Percentiles rank a stretch among this genome's conserved stretches.
Evolutionary conservation across 2,113 vertebrate species (phyloP).

Genomic region (Pseudolaguvia tuberculata): DNA sequence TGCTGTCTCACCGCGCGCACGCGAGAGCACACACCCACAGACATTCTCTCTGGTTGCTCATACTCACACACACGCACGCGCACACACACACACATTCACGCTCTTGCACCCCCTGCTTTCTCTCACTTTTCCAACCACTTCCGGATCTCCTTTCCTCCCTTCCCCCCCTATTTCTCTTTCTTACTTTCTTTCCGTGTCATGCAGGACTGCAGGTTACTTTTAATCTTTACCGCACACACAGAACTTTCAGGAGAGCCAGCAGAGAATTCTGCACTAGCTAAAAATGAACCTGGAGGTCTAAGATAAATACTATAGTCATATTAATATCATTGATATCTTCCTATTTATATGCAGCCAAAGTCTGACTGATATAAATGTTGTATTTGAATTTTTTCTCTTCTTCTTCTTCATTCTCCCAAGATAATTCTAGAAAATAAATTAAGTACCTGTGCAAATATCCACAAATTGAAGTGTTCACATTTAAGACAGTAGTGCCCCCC

Average conservation of each 20-base stretch:
- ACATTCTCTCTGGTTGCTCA: background rate
- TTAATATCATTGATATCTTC: conserved; percentile 51
- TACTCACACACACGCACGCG: conserved; percentile 10
- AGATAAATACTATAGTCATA: conserved; percentile 78
- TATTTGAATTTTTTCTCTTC: conserved; percentile 52
- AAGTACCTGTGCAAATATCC: conserved; percentile 80
- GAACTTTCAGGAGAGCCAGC: conserved; percentile 69
- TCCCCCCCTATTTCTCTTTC: background rate
- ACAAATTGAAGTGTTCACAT: conserved; percentile 78
- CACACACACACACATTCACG: conserved; percentile 7
- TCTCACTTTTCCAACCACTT: background rate
- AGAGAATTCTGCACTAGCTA: conserved; percentile 73
- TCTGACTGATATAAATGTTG: conserved; percentile 73
- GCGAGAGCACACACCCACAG: no score
- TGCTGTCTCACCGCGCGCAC: conserved; percentile 33
- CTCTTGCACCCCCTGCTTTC: conserved; percentile 4
- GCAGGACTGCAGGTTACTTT: conserved; percentile 70
- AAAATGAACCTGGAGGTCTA: conserved; percentile 77
- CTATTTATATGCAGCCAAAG: conserved; percentile 69
- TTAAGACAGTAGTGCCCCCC: conserved; percentile 75
- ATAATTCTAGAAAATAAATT: conserved; percentile 78
- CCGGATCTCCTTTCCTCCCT: background rate
- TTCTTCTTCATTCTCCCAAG: conserved; percentile 56
- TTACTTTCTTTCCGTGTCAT: conserved; percentile 57
- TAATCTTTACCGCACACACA: conserved; percentile 68